A percentile compares a stretch with the other conserved stretches of the same genome.
Conservation (phyloP, 2,888 invertebrate genomes). For the Cosmia trapezina region DNA sequence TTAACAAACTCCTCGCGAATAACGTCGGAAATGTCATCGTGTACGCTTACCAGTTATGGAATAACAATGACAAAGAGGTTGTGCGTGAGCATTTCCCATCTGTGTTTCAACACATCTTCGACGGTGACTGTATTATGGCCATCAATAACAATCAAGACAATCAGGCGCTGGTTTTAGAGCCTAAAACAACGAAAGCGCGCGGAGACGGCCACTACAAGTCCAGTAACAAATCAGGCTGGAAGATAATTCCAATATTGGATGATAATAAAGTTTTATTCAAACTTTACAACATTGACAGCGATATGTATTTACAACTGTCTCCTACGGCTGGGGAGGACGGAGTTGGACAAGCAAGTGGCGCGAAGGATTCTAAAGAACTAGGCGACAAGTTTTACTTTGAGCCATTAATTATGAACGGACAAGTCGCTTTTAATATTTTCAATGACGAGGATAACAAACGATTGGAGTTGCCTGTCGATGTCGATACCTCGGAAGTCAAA, state of each 20-base stretch:
- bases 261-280: too few species aligned
- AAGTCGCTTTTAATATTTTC: conserved; percentile 26
- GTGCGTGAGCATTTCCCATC: conserved; percentile 30
- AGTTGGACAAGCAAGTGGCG: too few species aligned
- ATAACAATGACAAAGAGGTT: conserved; percentile 4
- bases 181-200: background rate
- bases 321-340: too few species aligned
- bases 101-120: conserved; percentile 29
- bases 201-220: conserved; percentile 7
- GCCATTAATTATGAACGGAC: conserved; percentile 18
- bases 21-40: too few species aligned
- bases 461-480: conserved; percentile 3
- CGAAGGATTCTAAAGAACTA: too few species aligned
- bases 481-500: background rate
- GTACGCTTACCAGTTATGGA: conserved; percentile 6
- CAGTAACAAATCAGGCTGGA: conserved; percentile 19
- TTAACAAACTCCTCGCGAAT: conserved; percentile 26
- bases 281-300: too few species aligned
- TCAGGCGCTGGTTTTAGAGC: conserved; percentile 30
- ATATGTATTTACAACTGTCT: too few species aligned
- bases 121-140: conserved; percentile 16
- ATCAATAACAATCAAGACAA: conserved; percentile 15
- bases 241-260: conserved; percentile 23
- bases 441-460: conserved; percentile 3
- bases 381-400: too few species aligned